Base-by-base conservation (phyloP, 2,113 vertebrate genomes). In the Halichoerus grypus region DNA sequence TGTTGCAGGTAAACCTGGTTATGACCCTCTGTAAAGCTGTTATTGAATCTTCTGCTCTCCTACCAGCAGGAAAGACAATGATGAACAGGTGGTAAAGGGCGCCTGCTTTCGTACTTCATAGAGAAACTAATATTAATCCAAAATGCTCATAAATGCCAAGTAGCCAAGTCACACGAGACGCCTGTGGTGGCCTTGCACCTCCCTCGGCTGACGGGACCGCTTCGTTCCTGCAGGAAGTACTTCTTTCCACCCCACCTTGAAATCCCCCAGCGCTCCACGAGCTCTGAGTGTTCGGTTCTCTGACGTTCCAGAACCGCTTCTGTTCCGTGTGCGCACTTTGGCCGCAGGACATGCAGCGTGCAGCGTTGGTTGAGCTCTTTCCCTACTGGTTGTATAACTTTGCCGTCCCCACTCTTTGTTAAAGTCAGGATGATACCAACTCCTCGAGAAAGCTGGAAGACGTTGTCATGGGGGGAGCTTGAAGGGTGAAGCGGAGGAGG, bases 401-500 rank as follows among this genome's bases (percentile, higher is more conserved):
- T 42, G 61, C 16, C 1, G 24, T 51, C 91, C 89, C 57, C 77
- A 49, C 79, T 53, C 91, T 94, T 93, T 51, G 53, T 46, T 83
- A 59, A 51, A 96, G 84, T 92, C 93, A 42, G 91, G 94, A 97
- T 96, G 96, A 97, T 91, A 93, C 92, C 85, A 91, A 69, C 92
- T 91, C 94, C 93, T 95, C 36, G 22, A 65, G 79, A 76, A 97
- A 88, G 86, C 94, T 96, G 82, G 79, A 86, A 26, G 59, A 93
- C 95, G n/a, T 94, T 84, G 79, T 97, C 11, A 0, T 22, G 22
- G 0, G 0, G 97, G 88, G 65, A 79, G 86, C 95, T 87, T 83
- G 42, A 36, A 21, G 98, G 98, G 97, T 98, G 98, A 97, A 97
- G 97, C 88, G 69, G 96, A 98, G 98, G 98, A 98, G 97, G 98